Evolutionary conservation across 2,113 vertebrate species (phyloP), one percentile per base, ranked within the genome.

Genomic region (Orthonyx spaldingii): DNA sequence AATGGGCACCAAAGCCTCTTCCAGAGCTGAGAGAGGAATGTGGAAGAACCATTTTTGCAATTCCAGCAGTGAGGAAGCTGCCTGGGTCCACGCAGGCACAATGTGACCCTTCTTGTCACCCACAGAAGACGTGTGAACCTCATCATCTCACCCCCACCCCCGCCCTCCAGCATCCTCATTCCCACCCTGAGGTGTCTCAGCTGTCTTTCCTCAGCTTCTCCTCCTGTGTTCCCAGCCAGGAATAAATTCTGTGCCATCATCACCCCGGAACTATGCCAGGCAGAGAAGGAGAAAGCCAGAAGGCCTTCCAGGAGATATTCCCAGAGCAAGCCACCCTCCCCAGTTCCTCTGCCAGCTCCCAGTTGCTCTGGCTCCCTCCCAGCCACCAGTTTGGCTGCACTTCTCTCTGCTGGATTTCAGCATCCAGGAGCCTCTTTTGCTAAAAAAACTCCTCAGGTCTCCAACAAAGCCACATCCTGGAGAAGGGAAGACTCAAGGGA

Each of bases 321-420:
- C 87, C 89, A 86, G 89, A 50, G 61, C 35, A 17, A 49, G 15
- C 10, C 79, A 37, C 28, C n/a, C 79, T 88, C 70, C 22, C 32
- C 65, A 49, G 61, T 57, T 75, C 28, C 63, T 27, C 71, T 28
- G 83, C 65, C 92, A 88, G 6, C 65, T 88, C 78, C 85, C 52
- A 71, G 87, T 75, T 88, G 32, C 79, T 82, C 61, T 83, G 92
- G 89, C 89, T 88, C 47, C 65, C 37, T 35, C 42, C 84, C 92
- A 93, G 71, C 41, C 76, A 60, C 71, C 4, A 11, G 4, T 84
- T 80, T 93, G 87, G 68, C 72, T 64, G 30, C 2, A 1, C 10
- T 72, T 60, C 79, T 41, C 32, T 47, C 66, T 56, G 24, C 50
- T 35, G 47, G 41, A 60, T 94, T 87, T 71, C 80, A 32, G 35